A percentile compares a stretch with the other conserved stretches of the same genome.
Evolutionary conservation across 2,113 vertebrate genomes (phyloP).

Genomic region (Tinamus guttatus): DNA sequence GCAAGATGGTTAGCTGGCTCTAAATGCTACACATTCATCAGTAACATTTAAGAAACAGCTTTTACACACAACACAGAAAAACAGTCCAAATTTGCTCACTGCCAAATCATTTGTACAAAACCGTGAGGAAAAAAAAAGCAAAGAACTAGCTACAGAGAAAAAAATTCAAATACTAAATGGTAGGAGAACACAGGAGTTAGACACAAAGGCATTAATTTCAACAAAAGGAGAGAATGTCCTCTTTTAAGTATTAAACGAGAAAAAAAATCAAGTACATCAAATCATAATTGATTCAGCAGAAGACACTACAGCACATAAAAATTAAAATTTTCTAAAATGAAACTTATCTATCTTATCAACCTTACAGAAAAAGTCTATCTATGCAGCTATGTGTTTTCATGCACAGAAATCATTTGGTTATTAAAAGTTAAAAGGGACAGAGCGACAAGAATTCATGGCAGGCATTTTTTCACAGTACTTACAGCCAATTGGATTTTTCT

Average conservation of each 20-base stretch:
- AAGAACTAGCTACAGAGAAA: background rate
- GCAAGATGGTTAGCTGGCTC: constrained; percentile 14
- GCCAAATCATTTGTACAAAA: constrained; percentile 15
- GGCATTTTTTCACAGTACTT: background rate
- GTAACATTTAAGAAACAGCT: constrained; percentile 37
- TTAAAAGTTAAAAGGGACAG: background rate
- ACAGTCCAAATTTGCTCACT: background rate
- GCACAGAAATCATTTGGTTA: background rate
- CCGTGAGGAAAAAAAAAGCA: background rate
- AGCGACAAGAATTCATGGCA: background rate
- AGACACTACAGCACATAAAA: background rate
- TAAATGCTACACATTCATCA: constrained; percentile 6
- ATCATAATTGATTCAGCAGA: background rate
- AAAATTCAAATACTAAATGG: background rate
- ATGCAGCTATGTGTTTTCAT: background rate
- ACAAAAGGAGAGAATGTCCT: background rate
- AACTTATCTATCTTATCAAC: background rate
- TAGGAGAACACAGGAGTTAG: background rate
- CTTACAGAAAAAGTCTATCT: background rate
- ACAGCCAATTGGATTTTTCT: background rate
- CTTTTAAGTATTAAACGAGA: background rate
- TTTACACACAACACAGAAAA: background rate
- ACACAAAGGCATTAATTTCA: background rate
- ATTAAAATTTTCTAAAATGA: background rate
- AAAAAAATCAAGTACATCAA: background rate